Evolutionary conservation across 1,140 invertebrate species (phyloP).

Genomic region (Drosophila guanche): DNA sequence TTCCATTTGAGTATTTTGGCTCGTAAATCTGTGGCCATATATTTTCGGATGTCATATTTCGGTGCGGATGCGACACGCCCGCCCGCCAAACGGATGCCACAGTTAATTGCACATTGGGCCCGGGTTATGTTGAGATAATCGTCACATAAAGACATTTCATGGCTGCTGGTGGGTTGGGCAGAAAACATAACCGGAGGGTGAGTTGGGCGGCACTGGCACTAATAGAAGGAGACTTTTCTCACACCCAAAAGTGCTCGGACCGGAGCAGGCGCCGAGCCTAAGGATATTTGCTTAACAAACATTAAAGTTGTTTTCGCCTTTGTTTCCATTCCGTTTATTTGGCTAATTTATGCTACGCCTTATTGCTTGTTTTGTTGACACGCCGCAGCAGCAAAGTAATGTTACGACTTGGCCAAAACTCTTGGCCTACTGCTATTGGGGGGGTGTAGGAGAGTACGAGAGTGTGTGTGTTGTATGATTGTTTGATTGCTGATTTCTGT

Average conservation of each 20-base stretch:
- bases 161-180: conserved; percentile 34
- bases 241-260: background rate
- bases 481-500: conserved; percentile 36
- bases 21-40: conserved; percentile 41
- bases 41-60: conserved; percentile 38
- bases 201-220: conserved; percentile 3
- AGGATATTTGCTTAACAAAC: conserved; percentile 72
- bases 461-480: conserved; percentile 26
- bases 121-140: conserved; percentile 74
- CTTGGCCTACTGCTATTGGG: conserved; percentile 10
- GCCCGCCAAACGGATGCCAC: conserved; percentile 25
- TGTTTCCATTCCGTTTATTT: conserved; percentile 65
- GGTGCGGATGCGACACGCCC: conserved; percentile 14
- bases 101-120: conserved; percentile 72
- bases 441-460: background rate
- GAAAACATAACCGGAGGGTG: conserved; percentile 29
- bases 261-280: background rate
- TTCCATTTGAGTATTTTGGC: background rate
- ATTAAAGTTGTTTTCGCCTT: conserved; percentile 72
- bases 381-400: conserved; percentile 47
- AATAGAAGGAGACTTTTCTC: conserved; percentile 2
- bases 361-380: conserved; percentile 75
- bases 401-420: conserved; percentile 60
- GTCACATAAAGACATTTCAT: conserved; percentile 78
- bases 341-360: conserved; percentile 78